These are phyloP conservation scores for Agriopis leucophaearia DNA, from an alignment of 2,888 invertebrate genomes.

Conservation along the genomic window DNA sequence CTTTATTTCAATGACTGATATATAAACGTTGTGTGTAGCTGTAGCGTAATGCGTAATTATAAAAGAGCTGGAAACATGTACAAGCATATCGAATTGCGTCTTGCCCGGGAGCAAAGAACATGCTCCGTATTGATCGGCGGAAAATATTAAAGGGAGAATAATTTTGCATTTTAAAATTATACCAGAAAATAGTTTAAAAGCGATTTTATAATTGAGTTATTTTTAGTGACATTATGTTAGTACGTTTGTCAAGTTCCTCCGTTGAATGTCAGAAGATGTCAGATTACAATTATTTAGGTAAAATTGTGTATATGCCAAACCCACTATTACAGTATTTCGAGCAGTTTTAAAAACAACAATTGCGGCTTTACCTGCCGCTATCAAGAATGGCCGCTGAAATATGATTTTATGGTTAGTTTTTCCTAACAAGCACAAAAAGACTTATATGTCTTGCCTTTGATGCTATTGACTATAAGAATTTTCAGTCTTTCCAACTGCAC, in stretches of 20 bases:
- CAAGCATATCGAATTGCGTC: constrained; percentile 13
- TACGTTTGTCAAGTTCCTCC: too few species aligned
- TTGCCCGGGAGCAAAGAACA: constrained; percentile 14
- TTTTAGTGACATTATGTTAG: too few species aligned
- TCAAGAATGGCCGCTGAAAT: background rate
- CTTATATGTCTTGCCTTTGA: background rate
- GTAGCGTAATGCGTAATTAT: constrained; percentile 7
- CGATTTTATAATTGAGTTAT: background rate
- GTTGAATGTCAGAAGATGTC: too few species aligned
- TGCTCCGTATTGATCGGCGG: constrained; percentile 15
- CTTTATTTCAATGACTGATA: too few species aligned
- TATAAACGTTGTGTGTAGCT: background rate
- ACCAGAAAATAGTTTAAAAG: background rate
- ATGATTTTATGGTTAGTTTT: background rate
- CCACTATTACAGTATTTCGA: too few species aligned
- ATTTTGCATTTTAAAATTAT: constrained; percentile 22
- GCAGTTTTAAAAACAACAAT: too few species aligned
- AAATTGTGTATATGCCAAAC: too few species aligned
- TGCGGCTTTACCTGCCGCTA: background rate
- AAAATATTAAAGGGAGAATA: constrained; percentile 19
- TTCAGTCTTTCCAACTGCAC: background rate
- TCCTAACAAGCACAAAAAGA: background rate
- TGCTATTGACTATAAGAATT: background rate
- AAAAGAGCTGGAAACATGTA: background rate
- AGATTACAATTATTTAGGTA: too few species aligned